These are phyloP conservation scores for Amblyopsis rosae DNA, from an alignment of 2,113 vertebrate genomes.

Conservation along the genomic window DNA sequence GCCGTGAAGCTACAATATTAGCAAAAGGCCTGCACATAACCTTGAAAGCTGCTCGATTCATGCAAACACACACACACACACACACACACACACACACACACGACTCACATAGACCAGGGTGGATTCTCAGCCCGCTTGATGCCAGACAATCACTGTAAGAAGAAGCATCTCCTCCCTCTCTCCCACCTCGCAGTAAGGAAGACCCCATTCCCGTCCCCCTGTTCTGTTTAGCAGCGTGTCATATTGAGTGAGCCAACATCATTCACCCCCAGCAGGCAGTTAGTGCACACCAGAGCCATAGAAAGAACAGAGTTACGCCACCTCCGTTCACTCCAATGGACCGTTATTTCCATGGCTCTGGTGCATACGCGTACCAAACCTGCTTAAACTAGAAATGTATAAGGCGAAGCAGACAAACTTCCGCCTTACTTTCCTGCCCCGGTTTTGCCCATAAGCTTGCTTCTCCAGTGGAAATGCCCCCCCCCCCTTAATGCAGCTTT, in stretches of 20 bases:
- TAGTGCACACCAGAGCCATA: not conserved
- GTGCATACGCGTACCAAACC: slow-evolving; percentile 10
- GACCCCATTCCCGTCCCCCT: not conserved
- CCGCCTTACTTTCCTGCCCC: slow-evolving; percentile 8
- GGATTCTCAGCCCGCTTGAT: no score
- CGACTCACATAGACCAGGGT: no score
- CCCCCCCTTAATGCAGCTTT: slow-evolving; percentile 62
- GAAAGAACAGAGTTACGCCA: no score
- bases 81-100: slow-evolving; percentile 1
- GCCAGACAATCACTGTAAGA: not conserved
- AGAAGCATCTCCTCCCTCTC: slow-evolving; percentile 6
- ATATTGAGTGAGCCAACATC: slow-evolving; percentile 22
- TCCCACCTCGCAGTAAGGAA: not conserved
- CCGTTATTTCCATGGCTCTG: no score
- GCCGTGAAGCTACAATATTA: not conserved
- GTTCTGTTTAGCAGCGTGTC: slow-evolving; percentile 8
- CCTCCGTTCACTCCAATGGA: no score
- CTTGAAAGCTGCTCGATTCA: not conserved
- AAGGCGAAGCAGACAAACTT: slow-evolving; percentile 32
- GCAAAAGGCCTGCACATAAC: not conserved
- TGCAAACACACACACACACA: slow-evolving; percentile 1
- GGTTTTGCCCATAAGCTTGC: slow-evolving; percentile 47
- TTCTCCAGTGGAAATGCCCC: slow-evolving; percentile 49
- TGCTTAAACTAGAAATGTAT: slow-evolving; percentile 10
- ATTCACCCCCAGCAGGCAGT: slow-evolving; percentile 2